Evolutionary conservation across 2,797 vertebrate species (phyloP), one percentile per base, ranked within the genome.

Genomic region (Coluber constrictor): DNA sequence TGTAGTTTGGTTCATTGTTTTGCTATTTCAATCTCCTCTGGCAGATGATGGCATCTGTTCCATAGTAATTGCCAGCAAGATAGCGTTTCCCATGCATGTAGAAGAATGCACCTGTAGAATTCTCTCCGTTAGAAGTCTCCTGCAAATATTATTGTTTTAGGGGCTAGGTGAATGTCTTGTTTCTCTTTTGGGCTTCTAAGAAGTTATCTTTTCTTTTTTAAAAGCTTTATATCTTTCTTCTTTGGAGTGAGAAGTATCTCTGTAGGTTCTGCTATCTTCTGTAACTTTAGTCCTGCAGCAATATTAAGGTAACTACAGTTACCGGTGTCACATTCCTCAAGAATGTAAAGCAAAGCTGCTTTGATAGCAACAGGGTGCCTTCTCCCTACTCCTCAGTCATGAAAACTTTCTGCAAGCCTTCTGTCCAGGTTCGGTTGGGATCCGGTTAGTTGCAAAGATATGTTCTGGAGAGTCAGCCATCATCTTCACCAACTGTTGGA

Each of bases 391-490:
- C n/a, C 18, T 32, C 3, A 5, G 13, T 43, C 8, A 29, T 0
- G 4, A 51, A 25, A 15, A 15, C 4, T 51, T 89, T 83, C 29
- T 89, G 86, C 92, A 89, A 43, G 89, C 92, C 88, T 89, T 92
- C 54, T 56, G 56, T 10, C 18, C 2, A n/a, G 56, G 43, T 37
- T 37, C 37, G 2, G 2, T n/a, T n/a, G n/a, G n/a, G n/a, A n/a
- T 89, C 87, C 88, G 6, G 23, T 12, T 16, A 6, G 70, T 89
- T 56, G 92, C 88, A 89, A 92, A 92, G 20, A 92, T 61, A 47
- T 55, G 88, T 32, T 61, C 63, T 11, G 91, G 91, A 23, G 63
- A 55, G 43, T 89, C 87, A 16, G 63, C 23, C 43, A 47, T 47
- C 63, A 57, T 57, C 37, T 79, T 37, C 18, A 23, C 54, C 43